Evolutionary conservation across 2,797 vertebrate species (phyloP).

Genomic region (Champsocephalus gunnari): DNA sequence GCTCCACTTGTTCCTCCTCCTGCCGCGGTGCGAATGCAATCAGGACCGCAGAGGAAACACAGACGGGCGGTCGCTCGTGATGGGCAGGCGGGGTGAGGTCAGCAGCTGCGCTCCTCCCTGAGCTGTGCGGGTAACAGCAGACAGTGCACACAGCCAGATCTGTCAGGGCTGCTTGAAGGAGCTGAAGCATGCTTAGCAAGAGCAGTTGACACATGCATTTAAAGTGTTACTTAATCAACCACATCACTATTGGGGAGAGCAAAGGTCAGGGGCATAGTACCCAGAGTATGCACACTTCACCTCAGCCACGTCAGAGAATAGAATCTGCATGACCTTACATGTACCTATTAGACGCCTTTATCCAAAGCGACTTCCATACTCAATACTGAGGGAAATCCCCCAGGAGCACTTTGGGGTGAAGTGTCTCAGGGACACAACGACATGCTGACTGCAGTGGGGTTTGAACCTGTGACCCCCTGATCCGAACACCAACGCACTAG

Average conservation of each 20-base stretch:
- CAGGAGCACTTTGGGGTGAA: no score
- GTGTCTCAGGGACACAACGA: no score
- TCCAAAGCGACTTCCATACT: no score
- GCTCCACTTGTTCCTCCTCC: slow-evolving; percentile 46
- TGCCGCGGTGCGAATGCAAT: slow-evolving; percentile 45
- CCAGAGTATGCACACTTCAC: neutral
- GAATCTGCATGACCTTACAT: no score
- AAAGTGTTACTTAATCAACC: slow-evolving; percentile 21
- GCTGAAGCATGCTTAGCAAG: slow-evolving; percentile 19
- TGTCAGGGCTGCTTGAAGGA: slow-evolving; percentile 19
- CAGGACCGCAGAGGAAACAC: slow-evolving; percentile 49
- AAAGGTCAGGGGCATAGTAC: neutral
- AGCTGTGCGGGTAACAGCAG: slow-evolving; percentile 27
- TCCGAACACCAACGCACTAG: no score
- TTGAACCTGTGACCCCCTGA: no score
- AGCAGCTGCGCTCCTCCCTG: slow-evolving; percentile 56
- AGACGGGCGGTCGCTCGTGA: slow-evolving; percentile 56
- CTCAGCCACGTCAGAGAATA: no score
- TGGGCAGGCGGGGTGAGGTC: slow-evolving; percentile 41
- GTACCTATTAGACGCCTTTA: no score
- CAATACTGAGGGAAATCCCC: no score
- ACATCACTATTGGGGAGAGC: neutral
- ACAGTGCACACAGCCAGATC: slow-evolving; percentile 35
- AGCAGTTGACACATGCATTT: slow-evolving; percentile 34
- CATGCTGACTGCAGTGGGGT: no score